phyloP scores from a whole-genome alignment of 1,140 invertebrate species.

The Coboldia fuscipes region DNA sequence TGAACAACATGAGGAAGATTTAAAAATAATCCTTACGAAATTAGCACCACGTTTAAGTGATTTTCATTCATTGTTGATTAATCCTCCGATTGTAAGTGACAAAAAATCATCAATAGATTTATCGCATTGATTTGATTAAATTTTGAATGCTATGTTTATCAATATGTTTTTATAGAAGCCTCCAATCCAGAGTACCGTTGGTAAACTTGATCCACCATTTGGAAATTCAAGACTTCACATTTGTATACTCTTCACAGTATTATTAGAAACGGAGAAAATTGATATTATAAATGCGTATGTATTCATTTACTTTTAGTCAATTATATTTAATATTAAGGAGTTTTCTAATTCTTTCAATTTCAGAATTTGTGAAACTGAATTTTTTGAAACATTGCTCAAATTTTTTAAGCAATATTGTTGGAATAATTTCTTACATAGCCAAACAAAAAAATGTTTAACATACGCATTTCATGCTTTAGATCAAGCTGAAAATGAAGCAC shows the following conservation, averaged over 20 bases:
- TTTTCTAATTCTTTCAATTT: not conserved
- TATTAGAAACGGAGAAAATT: slow-evolving; percentile 41
- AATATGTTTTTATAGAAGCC: not conserved
- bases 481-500: slow-evolving; percentile 9
- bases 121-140: too few relatives aligned
- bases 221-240: slow-evolving; percentile 57
- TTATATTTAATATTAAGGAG: not conserved
- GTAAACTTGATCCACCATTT: slow-evolving; percentile 41
- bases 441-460: slow-evolving; percentile 54
- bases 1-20: too few relatives aligned
- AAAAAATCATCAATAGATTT: too few relatives aligned
- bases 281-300: slow-evolving; percentile 25
- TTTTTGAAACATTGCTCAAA: slow-evolving; percentile 35
- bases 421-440: slow-evolving; percentile 75
- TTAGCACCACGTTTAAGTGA: too few relatives aligned
- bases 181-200: slow-evolving; percentile 11
- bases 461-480: slow-evolving; percentile 30
- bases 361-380: slow-evolving; percentile 17
- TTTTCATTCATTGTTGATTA: too few relatives aligned
- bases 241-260: slow-evolving; percentile 41
- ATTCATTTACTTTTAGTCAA: not conserved
- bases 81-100: too few relatives aligned
- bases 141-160: too few relatives aligned
- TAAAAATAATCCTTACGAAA: too few relatives aligned
- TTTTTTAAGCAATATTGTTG: slow-evolving; percentile 67